These are phyloP conservation scores for Drosophila birchii DNA, from an alignment of 2,888 invertebrate genomes.

Conservation along the genomic window DNA sequence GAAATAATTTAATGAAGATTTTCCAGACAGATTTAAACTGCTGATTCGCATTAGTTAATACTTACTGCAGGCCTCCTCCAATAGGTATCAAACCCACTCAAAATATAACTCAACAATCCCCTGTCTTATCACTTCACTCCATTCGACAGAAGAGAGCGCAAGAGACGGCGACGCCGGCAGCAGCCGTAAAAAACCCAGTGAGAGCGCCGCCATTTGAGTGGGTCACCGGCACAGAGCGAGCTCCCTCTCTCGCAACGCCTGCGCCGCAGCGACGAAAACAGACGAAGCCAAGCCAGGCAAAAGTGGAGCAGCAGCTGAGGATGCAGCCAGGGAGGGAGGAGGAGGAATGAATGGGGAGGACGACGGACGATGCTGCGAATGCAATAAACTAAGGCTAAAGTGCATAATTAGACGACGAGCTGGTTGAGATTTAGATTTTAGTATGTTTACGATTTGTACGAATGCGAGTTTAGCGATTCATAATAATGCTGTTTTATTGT, in stretches of 20 bases:
- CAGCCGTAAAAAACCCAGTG: constrained; percentile 51
- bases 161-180: constrained; percentile 44
- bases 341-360: not conserved
- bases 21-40: not conserved
- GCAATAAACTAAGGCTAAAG: constrained; percentile 61
- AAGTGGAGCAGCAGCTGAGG: constrained; percentile 65
- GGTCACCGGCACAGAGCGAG: constrained; percentile 21
- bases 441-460: constrained; percentile 65
- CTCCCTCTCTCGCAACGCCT: constrained; percentile 54
- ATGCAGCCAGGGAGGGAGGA: constrained; percentile 37
- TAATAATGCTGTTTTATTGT: constrained; percentile 75
- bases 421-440: constrained; percentile 66
- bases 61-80: not conserved
- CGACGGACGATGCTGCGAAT: constrained; percentile 35
- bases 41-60: not conserved
- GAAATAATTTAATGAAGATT: too few relatives aligned
- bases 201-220: constrained; percentile 57
- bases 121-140: constrained; percentile 63
- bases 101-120: not conserved
- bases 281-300: constrained; percentile 41
- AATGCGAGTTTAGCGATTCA: constrained; percentile 48
- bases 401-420: constrained; percentile 58
- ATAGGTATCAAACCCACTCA: constrained; percentile 6
- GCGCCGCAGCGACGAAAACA: constrained; percentile 43
- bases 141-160: constrained; percentile 54